These are phyloP conservation scores for Ophion slaviceki DNA, from an alignment of 2,888 invertebrate species.

Conservation along the genomic window DNA sequence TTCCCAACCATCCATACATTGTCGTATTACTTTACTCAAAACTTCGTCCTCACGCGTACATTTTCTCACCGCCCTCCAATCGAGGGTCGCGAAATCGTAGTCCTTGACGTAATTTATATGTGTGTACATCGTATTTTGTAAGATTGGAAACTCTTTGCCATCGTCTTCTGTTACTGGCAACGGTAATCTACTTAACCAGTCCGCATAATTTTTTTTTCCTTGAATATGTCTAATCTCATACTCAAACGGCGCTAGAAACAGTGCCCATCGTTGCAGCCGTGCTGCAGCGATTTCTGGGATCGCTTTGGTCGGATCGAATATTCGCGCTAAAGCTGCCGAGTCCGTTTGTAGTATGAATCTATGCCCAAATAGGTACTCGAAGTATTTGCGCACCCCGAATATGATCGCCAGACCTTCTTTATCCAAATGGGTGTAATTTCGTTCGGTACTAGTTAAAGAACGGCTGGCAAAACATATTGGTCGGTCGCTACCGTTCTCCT, in stretches of 20 bases:
- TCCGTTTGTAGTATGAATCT: no score
- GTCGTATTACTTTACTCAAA: neutral
- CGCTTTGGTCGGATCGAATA: constrained; percentile 66
- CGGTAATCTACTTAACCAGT: constrained; percentile 54
- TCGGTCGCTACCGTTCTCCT: constrained; percentile 72
- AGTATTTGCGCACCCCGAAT: neutral
- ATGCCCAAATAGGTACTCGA: constrained; percentile 53
- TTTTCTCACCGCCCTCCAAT: constrained; percentile 9
- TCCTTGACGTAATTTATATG: constrained; percentile 8
- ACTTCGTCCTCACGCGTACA: neutral
- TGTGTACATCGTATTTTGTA: neutral
- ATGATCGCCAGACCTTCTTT: constrained; percentile 12
- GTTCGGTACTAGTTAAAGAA: constrained; percentile 71
- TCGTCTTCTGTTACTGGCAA: neutral
- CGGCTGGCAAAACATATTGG: constrained; percentile 76
- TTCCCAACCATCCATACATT: constrained; percentile 5
- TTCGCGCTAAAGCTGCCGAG: constrained; percentile 13
- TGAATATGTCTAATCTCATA: constrained; percentile 47
- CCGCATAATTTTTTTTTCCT: constrained; percentile 46
- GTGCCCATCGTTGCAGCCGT: constrained; percentile 46
- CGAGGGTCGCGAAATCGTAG: constrained; percentile 23
- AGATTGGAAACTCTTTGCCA: neutral
- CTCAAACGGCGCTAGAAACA: constrained; percentile 36
- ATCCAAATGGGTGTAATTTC: constrained; percentile 67
- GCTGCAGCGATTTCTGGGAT: constrained; percentile 56